These are phyloP conservation scores for Poecilia velifera DNA, from an alignment of 2,797 vertebrate genomes.

Conservation along the genomic window DNA sequence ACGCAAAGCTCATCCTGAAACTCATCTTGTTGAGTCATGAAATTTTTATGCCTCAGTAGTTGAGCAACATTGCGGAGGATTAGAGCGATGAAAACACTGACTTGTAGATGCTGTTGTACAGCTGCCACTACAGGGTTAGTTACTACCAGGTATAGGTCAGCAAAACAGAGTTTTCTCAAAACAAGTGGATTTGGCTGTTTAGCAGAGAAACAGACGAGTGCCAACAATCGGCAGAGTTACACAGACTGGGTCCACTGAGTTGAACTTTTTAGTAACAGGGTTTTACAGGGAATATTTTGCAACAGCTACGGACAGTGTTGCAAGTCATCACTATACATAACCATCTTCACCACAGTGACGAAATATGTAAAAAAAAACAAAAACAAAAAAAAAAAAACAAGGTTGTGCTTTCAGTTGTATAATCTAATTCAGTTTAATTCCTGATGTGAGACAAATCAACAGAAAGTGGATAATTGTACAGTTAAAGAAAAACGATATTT, in stretches of 20 bases:
- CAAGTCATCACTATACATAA: not conserved
- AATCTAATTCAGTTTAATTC: not conserved
- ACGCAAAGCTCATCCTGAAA: conserved; percentile 24
- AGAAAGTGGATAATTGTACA: not conserved
- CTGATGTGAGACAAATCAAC: not conserved
- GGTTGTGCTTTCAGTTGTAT: not conserved
- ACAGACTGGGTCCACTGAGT: not conserved
- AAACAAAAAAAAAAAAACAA: not conserved
- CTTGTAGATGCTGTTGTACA: not conserved
- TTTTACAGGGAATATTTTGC: not conserved
- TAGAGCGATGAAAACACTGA: not conserved
- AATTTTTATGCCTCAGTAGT: conserved; percentile 12
- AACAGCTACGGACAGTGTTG: conserved; percentile 2
- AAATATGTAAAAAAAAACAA: not conserved
- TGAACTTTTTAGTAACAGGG: not conserved
- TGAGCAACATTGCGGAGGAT: conserved; percentile 31
- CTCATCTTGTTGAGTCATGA: conserved; percentile 24
- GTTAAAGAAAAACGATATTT: not conserved
- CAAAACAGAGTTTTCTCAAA: not conserved
- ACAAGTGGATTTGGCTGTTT: conserved; percentile 11
- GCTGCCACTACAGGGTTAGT: not conserved
- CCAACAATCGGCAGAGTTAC: not conserved
- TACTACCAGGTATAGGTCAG: conserved; percentile 5
- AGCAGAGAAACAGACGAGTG: not conserved
- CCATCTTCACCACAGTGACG: not conserved